A percentile compares a stretch with the other conserved stretches of the same genome.
phyloP scores from a whole-genome alignment of 2,113 vertebrate genomes.

The Indicator maculatus region DNA sequence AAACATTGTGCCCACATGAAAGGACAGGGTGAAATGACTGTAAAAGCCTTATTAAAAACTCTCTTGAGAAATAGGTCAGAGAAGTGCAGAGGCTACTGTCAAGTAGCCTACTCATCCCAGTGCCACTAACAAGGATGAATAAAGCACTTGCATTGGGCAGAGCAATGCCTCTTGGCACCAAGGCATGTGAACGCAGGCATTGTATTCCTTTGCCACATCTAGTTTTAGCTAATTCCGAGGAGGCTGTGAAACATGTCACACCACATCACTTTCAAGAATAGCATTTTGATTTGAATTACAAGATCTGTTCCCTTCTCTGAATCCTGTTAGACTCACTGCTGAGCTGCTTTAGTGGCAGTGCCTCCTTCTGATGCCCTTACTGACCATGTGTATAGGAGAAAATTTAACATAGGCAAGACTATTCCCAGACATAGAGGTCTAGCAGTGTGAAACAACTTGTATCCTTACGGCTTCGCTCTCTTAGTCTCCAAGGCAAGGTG shows the following conservation, averaged over 20 bases:
- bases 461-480: neutral
- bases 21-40: constrained; percentile 8
- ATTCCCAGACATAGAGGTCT: neutral
- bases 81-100: constrained; percentile 57
- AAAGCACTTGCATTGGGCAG: neutral
- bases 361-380: neutral
- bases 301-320: neutral
- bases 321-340: neutral
- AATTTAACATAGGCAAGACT: neutral
- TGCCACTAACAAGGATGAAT: constrained; percentile 46
- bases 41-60: constrained; percentile 47
- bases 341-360: neutral
- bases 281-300: constrained; percentile 17
- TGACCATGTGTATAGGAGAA: neutral
- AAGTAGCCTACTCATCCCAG: constrained; percentile 33
- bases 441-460: neutral
- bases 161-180: constrained; percentile 31
- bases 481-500: neutral
- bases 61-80: constrained; percentile 45
- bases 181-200: neutral
- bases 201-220: constrained; percentile 42
- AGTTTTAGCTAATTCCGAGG: constrained; percentile 36
- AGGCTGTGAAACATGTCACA: neutral
- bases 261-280: constrained; percentile 3
- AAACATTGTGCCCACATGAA: neutral